A percentile compares a stretch with the other conserved stretches of the same genome.
These are phyloP conservation scores for Venusia cambrica DNA, from an alignment of 2,888 invertebrate species.

Conservation along the genomic window DNA sequence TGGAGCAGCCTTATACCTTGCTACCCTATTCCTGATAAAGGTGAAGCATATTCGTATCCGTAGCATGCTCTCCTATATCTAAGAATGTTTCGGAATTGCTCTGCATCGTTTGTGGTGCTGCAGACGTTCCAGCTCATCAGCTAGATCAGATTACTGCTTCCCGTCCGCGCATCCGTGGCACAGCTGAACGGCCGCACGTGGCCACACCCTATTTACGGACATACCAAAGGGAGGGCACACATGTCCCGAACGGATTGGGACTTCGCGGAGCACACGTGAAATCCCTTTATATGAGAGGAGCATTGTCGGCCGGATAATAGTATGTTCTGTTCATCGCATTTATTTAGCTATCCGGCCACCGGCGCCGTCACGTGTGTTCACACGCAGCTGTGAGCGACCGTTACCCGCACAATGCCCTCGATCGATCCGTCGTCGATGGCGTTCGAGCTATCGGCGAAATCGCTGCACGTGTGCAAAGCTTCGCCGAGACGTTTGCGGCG, in stretches of 20 bases:
- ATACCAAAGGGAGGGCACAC: constrained; percentile 76
- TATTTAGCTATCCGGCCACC: constrained; percentile 80
- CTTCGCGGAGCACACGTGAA: constrained; percentile 78
- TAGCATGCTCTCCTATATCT: not conserved
- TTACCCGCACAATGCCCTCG: constrained; percentile 80
- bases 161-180: constrained; percentile 76
- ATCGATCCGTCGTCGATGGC: constrained; percentile 74
- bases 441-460: constrained; percentile 74
- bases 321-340: constrained; percentile 69
- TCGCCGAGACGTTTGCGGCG: constrained; percentile 63
- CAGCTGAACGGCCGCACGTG: constrained; percentile 80
- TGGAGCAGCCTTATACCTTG: constrained; percentile 52
- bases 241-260: constrained; percentile 79
- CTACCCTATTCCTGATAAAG: constrained; percentile 42
- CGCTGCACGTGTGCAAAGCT: constrained; percentile 67
- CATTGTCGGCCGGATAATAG: constrained; percentile 76
- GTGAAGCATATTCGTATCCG: constrained; percentile 11
- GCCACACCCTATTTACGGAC: constrained; percentile 80
- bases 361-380: constrained; percentile 73
- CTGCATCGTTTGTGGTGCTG: constrained; percentile 35
- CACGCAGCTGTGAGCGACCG: constrained; percentile 79
- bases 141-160: constrained; percentile 76
- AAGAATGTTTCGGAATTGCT: not conserved
- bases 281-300: constrained; percentile 78
- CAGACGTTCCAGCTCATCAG: constrained; percentile 50